phyloP scores from a whole-genome alignment of 2,888 invertebrate genomes.

The Adela reaumurella region DNA sequence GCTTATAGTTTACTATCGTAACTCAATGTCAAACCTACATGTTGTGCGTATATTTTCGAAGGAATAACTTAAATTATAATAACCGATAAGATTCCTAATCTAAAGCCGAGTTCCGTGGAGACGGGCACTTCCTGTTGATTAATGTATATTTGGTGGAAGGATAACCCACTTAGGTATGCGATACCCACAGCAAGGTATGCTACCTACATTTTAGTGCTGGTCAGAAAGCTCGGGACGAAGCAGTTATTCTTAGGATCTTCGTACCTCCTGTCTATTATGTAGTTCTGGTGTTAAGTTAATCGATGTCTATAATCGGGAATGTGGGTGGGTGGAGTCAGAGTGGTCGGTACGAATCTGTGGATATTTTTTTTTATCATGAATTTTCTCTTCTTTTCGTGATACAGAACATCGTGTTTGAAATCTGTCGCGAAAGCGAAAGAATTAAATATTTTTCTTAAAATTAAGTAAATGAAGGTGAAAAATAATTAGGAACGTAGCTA shows the following conservation, averaged over 20 bases:
- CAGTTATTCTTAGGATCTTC: too few species aligned
- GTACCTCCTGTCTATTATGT: too few species aligned
- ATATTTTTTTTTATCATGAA: neutral
- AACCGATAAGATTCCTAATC: too few species aligned
- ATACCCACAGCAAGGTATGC: too few species aligned
- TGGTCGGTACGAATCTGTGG: neutral
- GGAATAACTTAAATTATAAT: neutral
- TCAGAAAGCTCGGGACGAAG: too few species aligned
- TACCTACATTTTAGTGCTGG: too few species aligned
- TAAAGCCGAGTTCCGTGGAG: too few species aligned
- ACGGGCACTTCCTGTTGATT: too few species aligned
- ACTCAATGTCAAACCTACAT: neutral
- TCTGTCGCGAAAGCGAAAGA: slow-evolving; percentile 13
- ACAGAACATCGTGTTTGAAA: slow-evolving; percentile 15
- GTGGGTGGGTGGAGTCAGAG: neutral
- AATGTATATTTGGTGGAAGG: too few species aligned
- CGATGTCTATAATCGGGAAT: neutral
- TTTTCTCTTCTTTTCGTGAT: slow-evolving; percentile 7
- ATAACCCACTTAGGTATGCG: too few species aligned
- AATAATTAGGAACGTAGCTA: slow-evolving; percentile 34
- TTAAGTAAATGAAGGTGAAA: slow-evolving; percentile 18
- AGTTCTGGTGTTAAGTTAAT: neutral
- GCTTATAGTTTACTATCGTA: slow-evolving; percentile 7
- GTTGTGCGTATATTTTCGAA: neutral
- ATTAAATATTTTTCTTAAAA: slow-evolving; percentile 28